phyloP scores from a whole-genome alignment of 1,140 invertebrate genomes.

The Neotoxoptera formosana region DNA sequence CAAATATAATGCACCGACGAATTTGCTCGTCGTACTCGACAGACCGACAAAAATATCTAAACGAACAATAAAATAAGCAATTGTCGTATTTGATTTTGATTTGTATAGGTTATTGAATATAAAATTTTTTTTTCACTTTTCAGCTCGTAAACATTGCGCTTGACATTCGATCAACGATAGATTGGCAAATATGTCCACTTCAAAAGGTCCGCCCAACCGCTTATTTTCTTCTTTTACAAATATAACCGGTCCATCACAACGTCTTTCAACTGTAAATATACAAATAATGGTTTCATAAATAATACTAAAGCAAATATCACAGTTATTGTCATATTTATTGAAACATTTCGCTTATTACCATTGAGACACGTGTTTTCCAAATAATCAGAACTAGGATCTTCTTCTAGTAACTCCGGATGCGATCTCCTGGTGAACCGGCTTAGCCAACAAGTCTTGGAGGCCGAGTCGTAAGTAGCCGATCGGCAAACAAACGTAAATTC shows the following conservation, averaged over 20 bases:
- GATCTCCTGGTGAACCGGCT: slow-evolving; percentile 83
- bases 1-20: slow-evolving; percentile 82
- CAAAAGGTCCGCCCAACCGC: slow-evolving; percentile 83
- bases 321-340: background rate
- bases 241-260: slow-evolving; percentile 84
- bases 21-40: slow-evolving; percentile 90
- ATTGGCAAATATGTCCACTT: slow-evolving; percentile 85
- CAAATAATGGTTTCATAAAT: slow-evolving; percentile 13
- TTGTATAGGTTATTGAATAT: background rate
- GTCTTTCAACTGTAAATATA: slow-evolving; percentile 73
- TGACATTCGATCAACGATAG: slow-evolving; percentile 86
- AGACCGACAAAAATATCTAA: slow-evolving; percentile 84
- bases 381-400: slow-evolving; percentile 87
- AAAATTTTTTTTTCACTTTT: slow-evolving; percentile 69
- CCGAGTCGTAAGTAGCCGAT: slow-evolving; percentile 82
- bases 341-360: slow-evolving; percentile 67
- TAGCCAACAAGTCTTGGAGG: slow-evolving; percentile 77
- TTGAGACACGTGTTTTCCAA: slow-evolving; percentile 90
- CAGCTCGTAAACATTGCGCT: slow-evolving; percentile 77
- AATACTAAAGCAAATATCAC: background rate
- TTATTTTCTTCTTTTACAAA: slow-evolving; percentile 90
- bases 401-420: slow-evolving; percentile 81
- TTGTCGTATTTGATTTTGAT: background rate
- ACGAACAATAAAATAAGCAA: background rate
- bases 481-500: slow-evolving; percentile 88